Evolutionary conservation across 2,888 invertebrate genomes (phyloP), one percentile per base, ranked within the genome.

Genomic region (Hypolimnas misippus): DNA sequence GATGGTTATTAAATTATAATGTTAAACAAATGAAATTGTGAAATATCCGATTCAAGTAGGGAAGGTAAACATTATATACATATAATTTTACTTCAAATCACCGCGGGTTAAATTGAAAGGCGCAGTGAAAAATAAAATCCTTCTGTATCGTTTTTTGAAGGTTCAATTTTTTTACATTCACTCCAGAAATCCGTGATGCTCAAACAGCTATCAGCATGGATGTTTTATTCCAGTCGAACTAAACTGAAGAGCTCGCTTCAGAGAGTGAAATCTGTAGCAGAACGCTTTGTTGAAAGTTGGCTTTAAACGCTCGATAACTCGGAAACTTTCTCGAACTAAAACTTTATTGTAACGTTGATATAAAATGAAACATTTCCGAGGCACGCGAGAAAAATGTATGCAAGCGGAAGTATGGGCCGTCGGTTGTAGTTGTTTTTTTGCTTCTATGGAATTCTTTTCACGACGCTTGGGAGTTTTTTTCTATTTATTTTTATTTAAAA

Each of bases 211-310:
- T 14, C 19, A n/a, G 25, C 14, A 16, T 33, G 29, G 42, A 44
- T 54, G 25, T 60, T 46, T 53, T 53, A 60, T 60, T 54, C 53
- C 59, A 54, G 31, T 53, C 17, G 61, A 46, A 49, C 46, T 38
- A 62, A 53, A 58, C 53, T 42, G 33, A n/a, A n/a, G 35, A 51
- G 12, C 62, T 62, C 74, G 70, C 72, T 70, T 75, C 73, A 70
- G 68, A 66, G 58, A 68, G 68, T 59, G 71, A 71, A 72, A 74
- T 75, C 72, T 71, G 74, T 69, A 72, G 65, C 72, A 62, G 70
- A 69, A 73, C 69, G 70, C 72, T 73, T 74, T 73, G 73, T 70
- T 66, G 57, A 64, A 68, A 73, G 65, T 70, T 70, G 63, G 35
- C 66, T 69, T n/a, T 64, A 62, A 66, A 65, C 56, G 64, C 54